Base-by-base conservation (phyloP, 2,888 invertebrate species). In the Papilio protenor region DNA sequence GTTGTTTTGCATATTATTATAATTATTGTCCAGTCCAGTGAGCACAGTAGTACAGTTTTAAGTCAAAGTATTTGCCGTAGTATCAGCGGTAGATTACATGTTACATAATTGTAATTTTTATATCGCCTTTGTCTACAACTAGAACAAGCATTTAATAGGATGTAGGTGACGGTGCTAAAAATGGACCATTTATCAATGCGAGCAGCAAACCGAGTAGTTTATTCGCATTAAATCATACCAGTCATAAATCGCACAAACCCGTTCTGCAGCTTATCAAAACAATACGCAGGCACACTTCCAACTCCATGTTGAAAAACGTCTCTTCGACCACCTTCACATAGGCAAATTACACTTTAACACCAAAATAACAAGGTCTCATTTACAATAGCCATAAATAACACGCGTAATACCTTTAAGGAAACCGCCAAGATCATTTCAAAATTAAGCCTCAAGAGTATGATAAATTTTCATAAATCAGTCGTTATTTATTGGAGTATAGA, bases 251-350 rank as follows among this genome's bases (percentile, higher is more conserved):
- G 91, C 85, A 85, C 90, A 91, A 94, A 95, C 95, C 92, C 92
- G 95, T 94, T 94, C 89, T 89, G 87, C 93, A 94, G 94, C 94
- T 94, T 95, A 94, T 95, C 95, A 95, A 94, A 95, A 95, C 94
- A 95, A 95, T 95, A 94, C 94, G 90, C 94, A 93, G 93, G 94
- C 94, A 94, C 94, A 94, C 93, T 94, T 94, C 90, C 87, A 90
- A 83, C 84, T 87, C 85, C 84, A 83, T 84, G 84, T 83, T 83
- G 87, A 89, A 89, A 89, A 93, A 93, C 88, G 90, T 88, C 90
- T 88, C 90, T 88, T 85, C 83, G 81, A 76, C 86, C 81, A 83
- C 82, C 84, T 81, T 80, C 73, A 81, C 79, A 80, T 83, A 84
- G 81, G 82, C 80, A 88, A 81, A 87, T 84, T 85, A 85, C 83